phyloP scores from a whole-genome alignment of 1,140 invertebrate genomes.

The Mya arenaria region DNA sequence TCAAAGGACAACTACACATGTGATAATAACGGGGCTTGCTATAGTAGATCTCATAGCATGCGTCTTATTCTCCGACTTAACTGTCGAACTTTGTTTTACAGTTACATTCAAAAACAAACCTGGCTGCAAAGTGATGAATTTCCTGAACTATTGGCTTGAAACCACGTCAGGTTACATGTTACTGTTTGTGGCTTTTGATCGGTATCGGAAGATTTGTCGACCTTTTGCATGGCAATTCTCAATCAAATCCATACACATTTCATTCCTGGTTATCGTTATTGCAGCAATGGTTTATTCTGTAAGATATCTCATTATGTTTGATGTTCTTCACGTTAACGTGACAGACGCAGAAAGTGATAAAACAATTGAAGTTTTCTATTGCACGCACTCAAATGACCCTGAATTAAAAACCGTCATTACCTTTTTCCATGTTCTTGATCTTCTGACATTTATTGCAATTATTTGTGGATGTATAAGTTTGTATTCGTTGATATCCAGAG shows the following conservation, averaged over 20 bases:
- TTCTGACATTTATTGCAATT: too few relatives aligned
- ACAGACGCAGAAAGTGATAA: background rate
- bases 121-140: background rate
- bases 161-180: background rate
- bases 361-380: background rate
- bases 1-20: background rate
- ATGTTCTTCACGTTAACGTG: background rate
- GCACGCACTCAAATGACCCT: background rate
- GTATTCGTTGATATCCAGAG: too few relatives aligned
- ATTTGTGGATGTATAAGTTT: too few relatives aligned
- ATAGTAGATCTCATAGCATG: background rate
- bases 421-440: too few relatives aligned
- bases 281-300: background rate
- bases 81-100: constrained; percentile 4
- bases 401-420: background rate
- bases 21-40: background rate
- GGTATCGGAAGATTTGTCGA: constrained; percentile 1
- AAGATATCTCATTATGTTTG: background rate
- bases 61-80: constrained; percentile 10
- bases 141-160: background rate
- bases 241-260: background rate
- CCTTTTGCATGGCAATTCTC: background rate
- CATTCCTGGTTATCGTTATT: background rate
- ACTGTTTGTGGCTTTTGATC: background rate
- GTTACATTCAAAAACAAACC: background rate